Base-by-base conservation (phyloP, 2,797 vertebrate species). In the Anableps anableps region DNA sequence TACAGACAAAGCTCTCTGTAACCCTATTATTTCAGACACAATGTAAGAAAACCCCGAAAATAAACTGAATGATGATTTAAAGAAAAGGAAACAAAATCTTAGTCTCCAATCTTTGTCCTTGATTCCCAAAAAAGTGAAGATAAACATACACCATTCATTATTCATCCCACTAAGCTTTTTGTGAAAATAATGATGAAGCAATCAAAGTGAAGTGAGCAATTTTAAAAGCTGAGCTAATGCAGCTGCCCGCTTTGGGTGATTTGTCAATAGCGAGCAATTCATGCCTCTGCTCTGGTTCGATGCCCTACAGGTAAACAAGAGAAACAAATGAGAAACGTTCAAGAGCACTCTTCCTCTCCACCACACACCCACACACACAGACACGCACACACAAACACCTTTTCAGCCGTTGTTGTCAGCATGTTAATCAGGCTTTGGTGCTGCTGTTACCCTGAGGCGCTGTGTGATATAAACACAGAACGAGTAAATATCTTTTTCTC, bases 401-500 rank as follows among this genome's bases (percentile, higher is more conserved):
- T 77, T 82, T 91, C 80, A 86, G 81, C 85, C 80, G 91, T 92
- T 93, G 87, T 92, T 92, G 89, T 92, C 85, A 87, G 89, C 93
- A 93, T 95, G 91, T 88, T 94, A 93, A 94, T 94, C 88, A 92
- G 90, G 85, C 90, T 89, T 86, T 85, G 88, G 81, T 89, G 74
- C 83, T 80, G 84, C 83, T 93, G 90, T 88, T 91, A 88, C 92
- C 93, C 89, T 60, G 83, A 91, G 94, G 94, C 86, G 0, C 75
- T 74, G 73, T 80, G 73, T 89, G 94, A 94, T 94, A 92, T 88
- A 94, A 95, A 94, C 92, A 94, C 91, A 90, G 88, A 92, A 92
- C 86, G 88, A 93, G 93, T 94, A 93, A 94, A 94, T 93, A 93
- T 92, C 86, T 85, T 85, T 71, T 92, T 93, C 93, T 91, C 89